Percentiles rank a stretch among this genome's conserved stretches.
Evolutionary conservation across 2,888 invertebrate genomes (phyloP).

Genomic region (Ennomos fuscantarius): DNA sequence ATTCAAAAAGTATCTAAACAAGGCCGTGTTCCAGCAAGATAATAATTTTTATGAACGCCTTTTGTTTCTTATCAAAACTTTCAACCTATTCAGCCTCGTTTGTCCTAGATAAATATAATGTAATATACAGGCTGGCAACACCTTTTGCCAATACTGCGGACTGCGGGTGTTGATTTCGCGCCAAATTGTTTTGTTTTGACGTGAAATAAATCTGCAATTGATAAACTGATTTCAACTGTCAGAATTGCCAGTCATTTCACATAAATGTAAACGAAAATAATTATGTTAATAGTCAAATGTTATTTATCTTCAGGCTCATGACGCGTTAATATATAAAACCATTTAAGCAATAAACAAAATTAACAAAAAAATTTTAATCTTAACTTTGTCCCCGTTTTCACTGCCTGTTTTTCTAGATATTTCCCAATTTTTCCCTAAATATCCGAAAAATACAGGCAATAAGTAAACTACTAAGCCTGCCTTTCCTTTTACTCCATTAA

Average conservation of each 20-base stretch:
- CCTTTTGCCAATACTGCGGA: slow-evolving; percentile 21
- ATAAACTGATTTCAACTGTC: too few relatives aligned
- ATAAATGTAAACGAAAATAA: too few relatives aligned
- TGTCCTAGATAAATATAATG: slow-evolving; percentile 19
- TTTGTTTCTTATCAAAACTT: slow-evolving; percentile 28
- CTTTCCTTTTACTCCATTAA: slow-evolving; percentile 28
- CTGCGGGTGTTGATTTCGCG: slow-evolving; percentile 19
- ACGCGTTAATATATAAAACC: neutral
- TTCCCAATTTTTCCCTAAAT: too few relatives aligned
- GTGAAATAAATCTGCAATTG: too few relatives aligned
- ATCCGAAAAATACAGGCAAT: neutral
- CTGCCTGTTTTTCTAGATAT: too few relatives aligned
- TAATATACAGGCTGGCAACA: slow-evolving; percentile 20
- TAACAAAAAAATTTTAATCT: too few relatives aligned
- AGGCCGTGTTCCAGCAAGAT: slow-evolving; percentile 10
- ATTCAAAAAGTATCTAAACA: slow-evolving; percentile 9
- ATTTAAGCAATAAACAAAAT: neutral
- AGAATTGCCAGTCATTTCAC: too few relatives aligned
- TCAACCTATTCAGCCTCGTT: slow-evolving; percentile 3
- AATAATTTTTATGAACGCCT: slow-evolving; percentile 21
- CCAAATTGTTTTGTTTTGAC: slow-evolving; percentile 4
- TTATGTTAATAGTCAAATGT: too few relatives aligned
- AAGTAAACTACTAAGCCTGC: slow-evolving; percentile 21
- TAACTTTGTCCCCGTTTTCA: too few relatives aligned
- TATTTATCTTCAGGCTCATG: too few relatives aligned